A percentile compares a stretch with the other conserved stretches of the same genome.
phyloP scores from a whole-genome alignment of 1,140 invertebrate genomes.

The Bombus confusus region DNA sequence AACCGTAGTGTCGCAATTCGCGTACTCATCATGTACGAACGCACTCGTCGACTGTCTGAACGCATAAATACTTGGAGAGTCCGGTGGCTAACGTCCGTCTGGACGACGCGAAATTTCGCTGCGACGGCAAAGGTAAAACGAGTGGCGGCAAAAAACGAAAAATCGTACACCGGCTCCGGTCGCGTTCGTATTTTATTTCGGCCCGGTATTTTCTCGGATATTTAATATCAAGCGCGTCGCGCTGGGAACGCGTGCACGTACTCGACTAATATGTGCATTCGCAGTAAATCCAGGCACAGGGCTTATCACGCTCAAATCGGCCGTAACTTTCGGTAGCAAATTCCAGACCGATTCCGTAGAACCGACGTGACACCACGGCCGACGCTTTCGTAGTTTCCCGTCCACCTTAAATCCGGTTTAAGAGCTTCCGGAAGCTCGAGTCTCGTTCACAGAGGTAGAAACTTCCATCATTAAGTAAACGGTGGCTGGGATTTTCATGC shows the following conservation, averaged over 20 bases:
- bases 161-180: background rate
- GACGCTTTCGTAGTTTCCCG: slow-evolving; percentile 16
- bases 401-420: slow-evolving; percentile 51
- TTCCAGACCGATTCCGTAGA: slow-evolving; percentile 8
- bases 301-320: slow-evolving; percentile 40
- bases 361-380: slow-evolving; percentile 16
- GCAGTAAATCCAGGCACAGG: slow-evolving; percentile 51
- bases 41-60: background rate
- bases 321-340: slow-evolving; percentile 26
- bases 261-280: slow-evolving; percentile 46
- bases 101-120: background rate
- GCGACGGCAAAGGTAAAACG: background rate
- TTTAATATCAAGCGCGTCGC: slow-evolving; percentile 60
- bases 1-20: background rate
- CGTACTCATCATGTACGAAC: background rate
- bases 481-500: slow-evolving; percentile 33
- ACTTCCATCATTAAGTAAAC: slow-evolving; percentile 64
- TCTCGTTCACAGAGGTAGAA: slow-evolving; percentile 27
- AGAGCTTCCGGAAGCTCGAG: slow-evolving; percentile 35
- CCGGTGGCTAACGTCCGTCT: background rate
- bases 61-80: background rate
- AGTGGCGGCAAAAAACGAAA: background rate
- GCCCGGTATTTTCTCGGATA: slow-evolving; percentile 48
- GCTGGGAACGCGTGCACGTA: slow-evolving; percentile 45
- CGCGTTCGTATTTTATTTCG: slow-evolving; percentile 59